Evolutionary conservation across 2,113 vertebrate species (phyloP), one percentile per base, ranked within the genome.

Genomic region (Petrocephalus zakoni): DNA sequence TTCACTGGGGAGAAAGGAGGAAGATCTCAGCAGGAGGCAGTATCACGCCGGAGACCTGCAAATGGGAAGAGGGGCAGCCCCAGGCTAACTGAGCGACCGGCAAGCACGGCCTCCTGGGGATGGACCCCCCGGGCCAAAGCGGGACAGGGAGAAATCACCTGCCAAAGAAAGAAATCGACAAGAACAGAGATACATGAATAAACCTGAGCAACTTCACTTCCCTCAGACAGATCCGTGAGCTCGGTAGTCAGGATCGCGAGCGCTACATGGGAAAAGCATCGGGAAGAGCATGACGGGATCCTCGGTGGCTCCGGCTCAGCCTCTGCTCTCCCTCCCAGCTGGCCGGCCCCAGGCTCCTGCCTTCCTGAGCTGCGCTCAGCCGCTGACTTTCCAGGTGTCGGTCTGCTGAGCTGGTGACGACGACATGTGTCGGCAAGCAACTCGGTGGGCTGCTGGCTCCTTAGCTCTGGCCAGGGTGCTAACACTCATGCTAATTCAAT

Each of bases 121-220:
- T 91, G 92, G 90, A 93, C 93, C 91, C 93, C 93, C 34, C 93
- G 81, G 34, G 87, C 93, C 94, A 95, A 94, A 94, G 94, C 2
- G 37, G 37, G 21, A 95, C 93, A 94, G 94, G 95, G 92, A 89
- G 90, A 88, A 15, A 29, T 83, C 78, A 83, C 19, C 42, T 17
- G 21, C 9, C 21, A 22, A n/a, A 29, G 4, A 13, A 25, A 34
- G 5, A 72, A 46, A 34, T 34, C 42, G 42, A 29, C 19, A 21
- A 9, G 11, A 51, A 75, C 1, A 19, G 22, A 29, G 15, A 75
- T 22, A 52, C 9, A 47, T 42, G 29, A 49, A 64, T 19, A 84
- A 34, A 64, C 21, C 64, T 29, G 46, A 49, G 88, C 49, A 51
- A 81, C 21, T 86, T 7, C 81, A 68, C 72, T 89, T 88, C 91